Base-by-base conservation (phyloP, 2,797 vertebrate genomes). In the Enteromius afrohamiltoni region DNA sequence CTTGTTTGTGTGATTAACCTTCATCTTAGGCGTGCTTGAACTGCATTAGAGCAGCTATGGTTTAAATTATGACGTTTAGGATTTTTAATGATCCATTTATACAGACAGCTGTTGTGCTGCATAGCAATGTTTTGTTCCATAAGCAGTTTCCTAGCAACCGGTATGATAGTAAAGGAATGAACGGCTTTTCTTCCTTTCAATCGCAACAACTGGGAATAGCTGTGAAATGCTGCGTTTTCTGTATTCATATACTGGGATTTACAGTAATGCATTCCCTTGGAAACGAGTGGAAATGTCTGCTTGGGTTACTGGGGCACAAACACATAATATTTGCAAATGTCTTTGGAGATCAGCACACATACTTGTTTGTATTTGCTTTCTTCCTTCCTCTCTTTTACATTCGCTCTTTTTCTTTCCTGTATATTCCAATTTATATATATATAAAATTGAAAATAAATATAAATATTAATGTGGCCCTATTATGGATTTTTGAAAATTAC, bases 121-220 rank as follows among this genome's bases (percentile, higher is more conserved):
- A 92, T 92, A 90, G 93, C 91, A 92, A 93, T 93, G 91, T 89
- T 68, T 76, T 91, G 92, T 91, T 93, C 92, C 91, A 93, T 92
- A 91, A 92, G 91, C 93, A 90, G 95, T 95, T 95, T 93, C 95
- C 94, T 95, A 95, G 95, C 95, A 95, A 95, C 94, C 89, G 53
- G 85, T 86, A 88, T 88, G 89, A 92, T 82, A 64, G 91, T 93
- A 90, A 94, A 91, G 90, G 90, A 88, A 92, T 93, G 92, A 94
- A 92, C 92, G 89, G 86, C 88, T 40, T 75, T 40, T 65, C 10
- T 34, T 34, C 40, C 49, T 62, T 79, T 80, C 82, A 74, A 64
- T 85, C 79, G 6, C 65, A 68, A 19, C 79, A 62, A 71, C 77
- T 85, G 73, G 55, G 71, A 85, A 74, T 78, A 83, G 83, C 70